Evolutionary conservation across 2,113 vertebrate genomes (phyloP).

Genomic region (Grammomys dolichurus): DNA sequence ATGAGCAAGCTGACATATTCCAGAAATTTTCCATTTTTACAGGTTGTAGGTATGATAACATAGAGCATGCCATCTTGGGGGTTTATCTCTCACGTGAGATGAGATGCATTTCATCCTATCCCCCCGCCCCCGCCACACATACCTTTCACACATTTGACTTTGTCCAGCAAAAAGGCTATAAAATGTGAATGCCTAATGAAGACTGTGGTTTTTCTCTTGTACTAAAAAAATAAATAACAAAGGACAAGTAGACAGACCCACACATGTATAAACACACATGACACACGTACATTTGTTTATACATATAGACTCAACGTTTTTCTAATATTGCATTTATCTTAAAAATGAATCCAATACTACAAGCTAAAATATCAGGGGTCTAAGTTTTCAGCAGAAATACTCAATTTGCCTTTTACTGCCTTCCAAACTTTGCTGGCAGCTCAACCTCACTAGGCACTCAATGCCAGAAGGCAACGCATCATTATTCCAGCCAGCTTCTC

Average conservation of each 20-base stretch:
- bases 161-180: background rate
- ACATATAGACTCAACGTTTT: background rate
- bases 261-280: background rate
- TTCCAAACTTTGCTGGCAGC: background rate
- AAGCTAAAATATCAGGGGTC: background rate
- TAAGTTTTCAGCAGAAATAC: background rate
- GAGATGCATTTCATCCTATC: background rate
- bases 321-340: background rate
- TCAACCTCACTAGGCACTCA: background rate
- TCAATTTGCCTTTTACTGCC: background rate
- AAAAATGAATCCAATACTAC: background rate
- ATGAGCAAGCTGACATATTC: background rate
- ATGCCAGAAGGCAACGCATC: background rate
- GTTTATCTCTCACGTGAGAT: background rate
- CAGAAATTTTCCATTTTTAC: background rate
- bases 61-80: background rate
- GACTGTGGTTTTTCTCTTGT: background rate
- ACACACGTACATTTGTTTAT: too few species aligned
- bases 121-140: background rate
- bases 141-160: background rate
- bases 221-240: background rate
- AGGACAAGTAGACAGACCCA: background rate
- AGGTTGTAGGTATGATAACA: background rate
- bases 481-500: background rate
- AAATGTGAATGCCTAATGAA: background rate